A percentile compares a stretch with the other conserved stretches of the same genome.
Evolutionary conservation across 1,140 invertebrate species (phyloP).

Genomic region (Leptinotarsa lineolata): DNA sequence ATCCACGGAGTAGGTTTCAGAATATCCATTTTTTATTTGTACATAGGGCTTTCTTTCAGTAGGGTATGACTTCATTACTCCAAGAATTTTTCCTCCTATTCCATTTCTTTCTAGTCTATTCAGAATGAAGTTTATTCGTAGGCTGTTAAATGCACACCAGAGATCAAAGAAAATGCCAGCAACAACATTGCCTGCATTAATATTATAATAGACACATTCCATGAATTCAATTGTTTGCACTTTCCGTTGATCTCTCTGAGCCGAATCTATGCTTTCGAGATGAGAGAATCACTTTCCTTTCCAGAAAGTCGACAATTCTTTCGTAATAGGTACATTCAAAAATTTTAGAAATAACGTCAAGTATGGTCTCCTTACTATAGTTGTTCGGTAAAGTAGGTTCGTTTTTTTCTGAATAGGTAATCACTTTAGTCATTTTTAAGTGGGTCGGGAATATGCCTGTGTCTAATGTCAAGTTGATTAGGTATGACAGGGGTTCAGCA

Average conservation of each 20-base stretch:
- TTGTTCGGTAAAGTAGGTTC: background rate
- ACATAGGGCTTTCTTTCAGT: constrained; percentile 1
- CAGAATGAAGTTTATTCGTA: background rate
- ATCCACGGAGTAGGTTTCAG: background rate
- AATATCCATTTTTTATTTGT: background rate
- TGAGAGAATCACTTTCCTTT: background rate
- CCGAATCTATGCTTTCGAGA: background rate
- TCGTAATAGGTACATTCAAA: background rate
- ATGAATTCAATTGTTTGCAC: background rate
- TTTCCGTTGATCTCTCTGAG: background rate
- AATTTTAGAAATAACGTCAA: background rate
- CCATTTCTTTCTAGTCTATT: background rate
- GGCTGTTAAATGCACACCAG: too few species aligned
- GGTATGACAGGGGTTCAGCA: background rate
- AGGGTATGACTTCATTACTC: background rate
- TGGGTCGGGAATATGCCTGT: too few species aligned
- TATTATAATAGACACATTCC: too few species aligned
- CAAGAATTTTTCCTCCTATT: background rate
- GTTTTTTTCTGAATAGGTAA: background rate
- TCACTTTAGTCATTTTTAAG: too few species aligned
- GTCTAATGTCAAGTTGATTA: background rate
- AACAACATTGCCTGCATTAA: too few species aligned
- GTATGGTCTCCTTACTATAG: background rate
- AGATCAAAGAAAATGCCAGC: too few species aligned
- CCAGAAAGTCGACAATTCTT: background rate